A percentile compares a stretch with the other conserved stretches of the same genome.
Evolutionary conservation across 1,140 invertebrate genomes (phyloP).

Genomic region (Zaprionus nigranus): DNA sequence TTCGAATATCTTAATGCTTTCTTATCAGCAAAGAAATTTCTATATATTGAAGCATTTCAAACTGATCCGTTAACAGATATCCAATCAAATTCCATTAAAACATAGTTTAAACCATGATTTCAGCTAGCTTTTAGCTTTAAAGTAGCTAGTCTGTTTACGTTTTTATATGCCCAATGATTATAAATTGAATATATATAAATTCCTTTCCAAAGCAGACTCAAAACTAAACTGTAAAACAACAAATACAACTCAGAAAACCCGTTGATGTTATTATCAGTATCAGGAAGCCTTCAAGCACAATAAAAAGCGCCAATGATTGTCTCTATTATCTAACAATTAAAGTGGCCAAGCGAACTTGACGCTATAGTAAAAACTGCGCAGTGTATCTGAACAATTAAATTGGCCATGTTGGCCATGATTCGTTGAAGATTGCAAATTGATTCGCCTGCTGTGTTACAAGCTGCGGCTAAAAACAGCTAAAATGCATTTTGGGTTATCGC

Average conservation of each 20-base stretch:
- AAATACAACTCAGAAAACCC: neutral
- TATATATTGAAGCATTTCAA: too few species aligned
- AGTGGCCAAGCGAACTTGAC: neutral
- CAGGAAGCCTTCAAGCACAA: neutral
- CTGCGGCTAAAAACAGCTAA: constrained; percentile 18
- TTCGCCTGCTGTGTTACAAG: constrained; percentile 37
- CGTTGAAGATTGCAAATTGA: constrained; percentile 13
- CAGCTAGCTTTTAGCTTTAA: neutral
- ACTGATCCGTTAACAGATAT: too few species aligned
- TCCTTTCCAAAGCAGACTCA: neutral
- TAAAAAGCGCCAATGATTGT: neutral
- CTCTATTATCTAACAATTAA: constrained; percentile 6
- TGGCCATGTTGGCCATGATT: neutral
- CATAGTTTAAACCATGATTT: neutral
- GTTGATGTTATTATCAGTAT: neutral
- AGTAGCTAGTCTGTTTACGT: neutral
- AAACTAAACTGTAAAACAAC: neutral
- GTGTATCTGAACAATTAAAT: neutral
- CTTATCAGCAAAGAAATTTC: too few species aligned
- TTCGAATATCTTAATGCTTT: too few species aligned
- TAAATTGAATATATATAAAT: neutral
- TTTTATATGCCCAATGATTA: neutral
- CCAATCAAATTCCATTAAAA: too few species aligned
- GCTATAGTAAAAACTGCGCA: neutral
- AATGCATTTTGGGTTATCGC: constrained; percentile 12